Evolutionary conservation across 35 echinoderm and acorn worm species (phyloP).

Genomic region (Nesometra sesokonis): DNA sequence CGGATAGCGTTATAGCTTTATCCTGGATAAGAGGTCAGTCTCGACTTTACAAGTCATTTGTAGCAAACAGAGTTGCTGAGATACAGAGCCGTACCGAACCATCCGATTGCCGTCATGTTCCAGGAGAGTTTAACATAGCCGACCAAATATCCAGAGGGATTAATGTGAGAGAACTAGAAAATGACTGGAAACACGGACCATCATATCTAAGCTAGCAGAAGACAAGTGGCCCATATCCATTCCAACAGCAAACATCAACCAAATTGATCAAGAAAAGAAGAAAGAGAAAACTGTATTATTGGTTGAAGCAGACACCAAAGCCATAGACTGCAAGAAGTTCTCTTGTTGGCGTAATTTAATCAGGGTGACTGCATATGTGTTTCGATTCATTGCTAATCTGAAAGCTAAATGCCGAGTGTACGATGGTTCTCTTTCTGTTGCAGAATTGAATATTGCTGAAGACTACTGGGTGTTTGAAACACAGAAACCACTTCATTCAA

Average conservation of each 20-base stretch:
- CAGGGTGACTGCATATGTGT: conserved; percentile 40
- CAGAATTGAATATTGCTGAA: conserved; percentile 23
- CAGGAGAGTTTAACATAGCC: conserved; percentile 42
- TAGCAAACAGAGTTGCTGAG: conserved; percentile 41
- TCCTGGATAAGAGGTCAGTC: conserved; percentile 38
- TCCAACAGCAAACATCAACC: not conserved
- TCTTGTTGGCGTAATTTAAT: conserved; percentile 44
- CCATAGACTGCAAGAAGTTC: conserved; percentile 28
- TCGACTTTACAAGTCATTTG: conserved; percentile 46
- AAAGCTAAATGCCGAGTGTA: not conserved
- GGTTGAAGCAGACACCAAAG: not conserved
- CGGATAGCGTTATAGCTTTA: conserved; percentile 41
- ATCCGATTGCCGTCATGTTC: conserved; percentile 41
- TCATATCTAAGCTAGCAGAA: conserved; percentile 27
- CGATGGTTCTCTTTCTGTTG: conserved; percentile 11
- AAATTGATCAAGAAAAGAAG: conserved; percentile 35
- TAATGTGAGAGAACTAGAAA: conserved; percentile 5
- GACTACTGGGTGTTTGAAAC: conserved; percentile 24
- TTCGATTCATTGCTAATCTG: conserved; percentile 23
- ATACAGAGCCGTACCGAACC: conserved; percentile 46
- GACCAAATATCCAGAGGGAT: conserved; percentile 53
- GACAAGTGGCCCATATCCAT: conserved; percentile 38
- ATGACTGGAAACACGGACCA: conserved; percentile 38
- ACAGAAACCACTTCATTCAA: conserved; percentile 24
- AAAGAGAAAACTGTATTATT: conserved; percentile 25